Percentiles rank a stretch among this genome's conserved stretches.
These are phyloP conservation scores for Crenichthys baileyi DNA, from an alignment of 2,797 vertebrate species.

Conservation along the genomic window DNA sequence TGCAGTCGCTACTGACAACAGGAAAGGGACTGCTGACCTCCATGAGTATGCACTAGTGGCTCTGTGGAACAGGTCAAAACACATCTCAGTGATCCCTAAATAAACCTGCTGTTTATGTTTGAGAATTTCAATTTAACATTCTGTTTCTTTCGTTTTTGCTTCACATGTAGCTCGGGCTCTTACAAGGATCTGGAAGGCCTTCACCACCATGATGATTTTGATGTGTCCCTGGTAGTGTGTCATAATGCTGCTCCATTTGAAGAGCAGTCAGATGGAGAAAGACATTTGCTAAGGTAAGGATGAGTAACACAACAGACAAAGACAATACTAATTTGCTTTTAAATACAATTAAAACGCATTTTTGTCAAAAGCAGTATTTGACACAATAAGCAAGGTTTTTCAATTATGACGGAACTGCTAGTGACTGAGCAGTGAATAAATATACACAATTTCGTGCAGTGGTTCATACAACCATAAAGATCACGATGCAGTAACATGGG, in stretches of 20 bases:
- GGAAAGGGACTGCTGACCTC: slow-evolving; percentile 87
- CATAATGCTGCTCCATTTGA: slow-evolving; percentile 94
- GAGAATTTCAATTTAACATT: not conserved
- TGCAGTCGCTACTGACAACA: slow-evolving; percentile 73
- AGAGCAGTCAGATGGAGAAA: slow-evolving; percentile 94
- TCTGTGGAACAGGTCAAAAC: slow-evolving; percentile 92
- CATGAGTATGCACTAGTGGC: slow-evolving; percentile 96
- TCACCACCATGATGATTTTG: slow-evolving; percentile 95
- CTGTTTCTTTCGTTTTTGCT: not conserved
- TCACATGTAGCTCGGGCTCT: slow-evolving; percentile 59
- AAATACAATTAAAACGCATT: too few species aligned
- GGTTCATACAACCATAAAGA: too few species aligned
- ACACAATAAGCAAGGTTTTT: too few species aligned
- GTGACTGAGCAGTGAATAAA: too few species aligned
- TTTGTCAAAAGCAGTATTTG: too few species aligned
- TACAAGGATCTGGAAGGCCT: slow-evolving; percentile 96
- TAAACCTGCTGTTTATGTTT: accelerated
- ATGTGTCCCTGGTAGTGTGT: slow-evolving; percentile 95
- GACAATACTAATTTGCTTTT: not conserved
- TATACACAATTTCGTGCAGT: too few species aligned
- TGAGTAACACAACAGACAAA: not conserved
- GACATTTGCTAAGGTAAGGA: slow-evolving; percentile 89
- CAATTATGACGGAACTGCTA: too few species aligned
- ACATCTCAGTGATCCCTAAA: accelerated
- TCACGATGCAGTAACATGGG: too few species aligned